Evolutionary conservation across 2,797 vertebrate genomes (phyloP).

Genomic region (Hippoglossus hippoglossus): DNA sequence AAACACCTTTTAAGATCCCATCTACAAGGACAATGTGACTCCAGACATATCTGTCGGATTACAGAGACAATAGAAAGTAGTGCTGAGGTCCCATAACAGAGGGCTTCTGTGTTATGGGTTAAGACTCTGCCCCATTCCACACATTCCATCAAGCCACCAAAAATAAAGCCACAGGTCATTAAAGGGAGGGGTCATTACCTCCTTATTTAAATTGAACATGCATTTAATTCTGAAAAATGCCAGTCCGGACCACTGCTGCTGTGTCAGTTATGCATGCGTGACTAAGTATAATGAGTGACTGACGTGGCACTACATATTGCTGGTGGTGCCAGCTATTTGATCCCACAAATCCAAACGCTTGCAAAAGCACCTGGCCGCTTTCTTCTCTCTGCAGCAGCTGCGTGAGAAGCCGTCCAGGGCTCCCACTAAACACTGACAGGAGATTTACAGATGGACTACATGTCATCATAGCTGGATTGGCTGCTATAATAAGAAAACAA

Average conservation of each 20-base stretch:
- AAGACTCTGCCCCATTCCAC: conserved; percentile 51
- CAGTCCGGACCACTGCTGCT: conserved; percentile 5
- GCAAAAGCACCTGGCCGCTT: not conserved
- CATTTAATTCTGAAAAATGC: not conserved
- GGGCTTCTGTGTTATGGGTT: conserved; percentile 25
- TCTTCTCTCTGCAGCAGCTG: conserved; percentile 47
- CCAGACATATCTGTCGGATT: not conserved
- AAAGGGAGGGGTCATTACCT: conserved; percentile 9
- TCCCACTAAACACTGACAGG: conserved; percentile 28
- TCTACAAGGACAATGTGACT: too few species aligned
- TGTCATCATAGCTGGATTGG: conserved; percentile 31
- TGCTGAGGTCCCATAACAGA: conserved; percentile 2
- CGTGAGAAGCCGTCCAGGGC: conserved; percentile 26
- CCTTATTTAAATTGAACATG: too few species aligned
- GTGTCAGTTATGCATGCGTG: conserved; percentile 33
- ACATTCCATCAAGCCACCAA: conserved; percentile 43
- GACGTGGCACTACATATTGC: conserved; percentile 9
- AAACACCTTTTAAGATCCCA: not conserved
- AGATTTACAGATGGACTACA: conserved; percentile 62
- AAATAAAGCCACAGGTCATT: conserved; percentile 21
- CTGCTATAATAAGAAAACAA: conserved; percentile 61
- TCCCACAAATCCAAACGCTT: conserved; percentile 29
- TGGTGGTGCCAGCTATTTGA: conserved; percentile 54
- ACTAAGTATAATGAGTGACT: conserved; percentile 23
- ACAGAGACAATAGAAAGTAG: conserved; percentile 7